Evolutionary conservation across 2,888 invertebrate species (phyloP), one percentile per base, ranked within the genome.

Genomic region (Eristalinus aeneus): DNA sequence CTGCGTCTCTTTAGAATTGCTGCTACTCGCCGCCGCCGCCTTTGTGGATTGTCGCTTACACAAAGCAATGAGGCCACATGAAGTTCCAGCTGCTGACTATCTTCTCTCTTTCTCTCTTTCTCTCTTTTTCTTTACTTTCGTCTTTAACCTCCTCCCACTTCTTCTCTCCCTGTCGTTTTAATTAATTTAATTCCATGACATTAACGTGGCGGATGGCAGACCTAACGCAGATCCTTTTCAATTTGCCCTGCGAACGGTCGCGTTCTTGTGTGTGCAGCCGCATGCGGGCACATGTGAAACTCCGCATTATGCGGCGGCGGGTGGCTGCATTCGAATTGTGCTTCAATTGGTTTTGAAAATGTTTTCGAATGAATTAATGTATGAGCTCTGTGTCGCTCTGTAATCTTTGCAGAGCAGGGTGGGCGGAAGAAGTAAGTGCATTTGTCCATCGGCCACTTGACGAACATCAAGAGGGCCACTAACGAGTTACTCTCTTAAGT

Each of bases 171-270:
- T 22, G 61, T 63, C 34, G 27, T 71, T 78, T 72, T 78, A 58
- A 72, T 78, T 72, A 72, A 71, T 78, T 65, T 71, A 71, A 71
- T 71, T 60, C 11, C 60, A 67, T 60, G 65, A 53, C 53, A 78
- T 72, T 46, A 78, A 72, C 65, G 53, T 60, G 71, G 16, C 60
- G 72, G 64, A 60, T 58, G 72, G 16, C 58, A 58, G 54, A n/a
- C 46, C 65, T 9, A 58, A 65, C 22, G 39, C 64, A 78, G 56
- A 71, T 64, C 46, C 64, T 54, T 71, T 77, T 71, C 58, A 77
- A 77, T 64, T 58, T 11, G 16, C 56, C 32, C 34, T 32, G 36
- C 54, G 34, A 36, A 39, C 34, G 73, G 36, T 23, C 27, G 56
- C 73, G 1, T 10, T 34, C 63, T 68, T 68, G 54, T 56, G 34